These are phyloP conservation scores for Hassar affinis DNA, from an alignment of 2,113 vertebrate species.

Conservation along the genomic window DNA sequence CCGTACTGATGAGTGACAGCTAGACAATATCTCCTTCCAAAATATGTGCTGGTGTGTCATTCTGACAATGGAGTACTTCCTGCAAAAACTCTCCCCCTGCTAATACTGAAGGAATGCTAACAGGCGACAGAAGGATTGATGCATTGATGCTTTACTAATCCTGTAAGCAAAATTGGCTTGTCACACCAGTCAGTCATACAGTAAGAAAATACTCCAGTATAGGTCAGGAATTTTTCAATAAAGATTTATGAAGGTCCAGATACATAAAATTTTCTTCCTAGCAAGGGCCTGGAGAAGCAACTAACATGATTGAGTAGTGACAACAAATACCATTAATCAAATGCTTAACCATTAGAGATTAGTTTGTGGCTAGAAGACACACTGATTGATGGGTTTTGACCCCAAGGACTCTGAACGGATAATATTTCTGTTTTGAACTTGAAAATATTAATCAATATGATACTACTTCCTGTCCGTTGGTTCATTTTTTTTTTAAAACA, in stretches of 20 bases:
- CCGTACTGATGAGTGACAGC: slow-evolving; percentile 23
- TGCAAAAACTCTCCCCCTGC: not conserved
- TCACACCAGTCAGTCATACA: not conserved
- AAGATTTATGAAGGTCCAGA: not conserved
- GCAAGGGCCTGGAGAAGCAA: not conserved
- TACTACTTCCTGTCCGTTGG: not conserved
- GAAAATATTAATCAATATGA: not conserved
- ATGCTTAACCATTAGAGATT: not conserved
- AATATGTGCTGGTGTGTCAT: not conserved
- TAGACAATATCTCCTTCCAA: not conserved
- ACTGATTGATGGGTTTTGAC: not conserved
- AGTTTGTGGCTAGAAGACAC: not conserved
- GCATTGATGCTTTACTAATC: not conserved
- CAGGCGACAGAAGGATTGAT: not conserved
- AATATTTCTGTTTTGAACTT: not conserved
- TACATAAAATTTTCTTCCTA: not conserved
- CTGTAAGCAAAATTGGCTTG: not conserved
- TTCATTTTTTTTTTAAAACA: too few species aligned
- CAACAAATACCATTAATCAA: not conserved
- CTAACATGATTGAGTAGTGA: not conserved
- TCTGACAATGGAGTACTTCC: not conserved
- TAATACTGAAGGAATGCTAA: not conserved
- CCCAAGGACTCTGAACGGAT: not conserved
- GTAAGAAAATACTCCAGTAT: not conserved
- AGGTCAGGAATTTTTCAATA: not conserved